Base-by-base conservation (phyloP, 1,140 invertebrate species). In the Cotesia glomerata region DNA sequence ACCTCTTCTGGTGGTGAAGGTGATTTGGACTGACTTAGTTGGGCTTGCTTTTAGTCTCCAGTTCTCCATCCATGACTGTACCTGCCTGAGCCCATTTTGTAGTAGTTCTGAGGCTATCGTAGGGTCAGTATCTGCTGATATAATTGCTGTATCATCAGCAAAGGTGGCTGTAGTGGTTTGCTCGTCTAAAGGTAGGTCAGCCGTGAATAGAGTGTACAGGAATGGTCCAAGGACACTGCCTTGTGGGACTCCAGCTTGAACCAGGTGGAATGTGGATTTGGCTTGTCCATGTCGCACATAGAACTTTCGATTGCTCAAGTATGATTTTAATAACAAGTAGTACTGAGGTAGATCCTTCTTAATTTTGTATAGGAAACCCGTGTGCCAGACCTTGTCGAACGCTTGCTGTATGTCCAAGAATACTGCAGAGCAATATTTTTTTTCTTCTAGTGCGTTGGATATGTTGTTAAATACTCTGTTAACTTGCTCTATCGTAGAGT, bases 361-460 rank as follows among this genome's bases (percentile, higher is more conserved):
- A 13, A 76, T 36, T 76, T 80, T 85, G 65, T 39, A 80, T 7
- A 83, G n/a, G n/a, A 82, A 65, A 7, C 80, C 82, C 32, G 36
- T 13, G 68, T 79, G 74, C 73, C 74, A 78, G 1, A 78, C 74
- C 45, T 72, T 77, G 51, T 79, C 79, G 54, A 82, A 84, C 8
- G 79, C 81, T 74, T 82, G 80, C n/a, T 73, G 59, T 5, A 83
- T 75, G 51, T 82, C 81, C 13, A 83, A 68, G 65, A 83, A 84
- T 3, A 54, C 71, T 45, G 77, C 74, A 4, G 80, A 78, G 59
- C 81, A 84, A 56, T 79, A 79, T 75, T 76, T 74, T 45, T 76
- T 83, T 39, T 71, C 58, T 76, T 76, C 70, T 9, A 76, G 8
- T 61, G 49, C 9, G n/a, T 65, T 51, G 0, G 7, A 18, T 18